Conservation (phyloP, 1,140 invertebrate genomes). For the Bombus soroeensis region DNA sequence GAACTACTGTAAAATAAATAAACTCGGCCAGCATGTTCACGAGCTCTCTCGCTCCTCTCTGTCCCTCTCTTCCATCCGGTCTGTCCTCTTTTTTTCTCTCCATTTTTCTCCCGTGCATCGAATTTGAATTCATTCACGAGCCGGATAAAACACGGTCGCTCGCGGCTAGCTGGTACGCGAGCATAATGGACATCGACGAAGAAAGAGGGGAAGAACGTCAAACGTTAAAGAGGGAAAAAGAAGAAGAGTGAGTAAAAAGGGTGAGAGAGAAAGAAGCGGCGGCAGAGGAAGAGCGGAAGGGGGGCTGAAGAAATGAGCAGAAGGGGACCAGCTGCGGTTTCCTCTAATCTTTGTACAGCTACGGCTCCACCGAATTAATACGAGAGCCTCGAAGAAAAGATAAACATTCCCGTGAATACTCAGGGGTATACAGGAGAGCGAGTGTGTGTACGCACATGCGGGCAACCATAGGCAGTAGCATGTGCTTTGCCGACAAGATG, state of each 20-base stretch:
- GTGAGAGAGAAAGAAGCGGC: not conserved
- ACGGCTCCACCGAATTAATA: slow-evolving; percentile 71
- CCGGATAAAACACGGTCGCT: slow-evolving; percentile 23
- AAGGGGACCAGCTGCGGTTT: slow-evolving; percentile 71
- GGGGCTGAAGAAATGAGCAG: not conserved
- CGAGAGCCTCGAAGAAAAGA: slow-evolving; percentile 69
- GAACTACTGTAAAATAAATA: slow-evolving; percentile 46
- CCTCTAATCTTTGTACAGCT: slow-evolving; percentile 68
- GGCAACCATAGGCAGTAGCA: slow-evolving; percentile 48
- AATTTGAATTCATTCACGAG: slow-evolving; percentile 20
- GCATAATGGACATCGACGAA: slow-evolving; percentile 25
- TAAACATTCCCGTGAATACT: slow-evolving; percentile 65
- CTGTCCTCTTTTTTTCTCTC: not conserved
- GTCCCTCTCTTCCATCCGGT: too few species aligned
- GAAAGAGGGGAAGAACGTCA: not conserved
- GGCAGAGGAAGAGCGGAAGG: not conserved
- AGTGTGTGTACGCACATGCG: slow-evolving; percentile 34
- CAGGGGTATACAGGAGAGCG: slow-evolving; percentile 20
- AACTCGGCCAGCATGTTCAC: slow-evolving; percentile 2
- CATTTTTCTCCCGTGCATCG: not conserved
- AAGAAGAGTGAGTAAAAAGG: not conserved
- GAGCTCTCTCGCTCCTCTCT: not conserved
- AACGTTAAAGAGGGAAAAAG: not conserved
- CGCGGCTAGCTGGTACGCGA: slow-evolving; percentile 11
- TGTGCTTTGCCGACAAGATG: slow-evolving; percentile 69